These are phyloP conservation scores for Dromococcyx pavoninus DNA, from an alignment of 2,797 vertebrate genomes.

Conservation along the genomic window DNA sequence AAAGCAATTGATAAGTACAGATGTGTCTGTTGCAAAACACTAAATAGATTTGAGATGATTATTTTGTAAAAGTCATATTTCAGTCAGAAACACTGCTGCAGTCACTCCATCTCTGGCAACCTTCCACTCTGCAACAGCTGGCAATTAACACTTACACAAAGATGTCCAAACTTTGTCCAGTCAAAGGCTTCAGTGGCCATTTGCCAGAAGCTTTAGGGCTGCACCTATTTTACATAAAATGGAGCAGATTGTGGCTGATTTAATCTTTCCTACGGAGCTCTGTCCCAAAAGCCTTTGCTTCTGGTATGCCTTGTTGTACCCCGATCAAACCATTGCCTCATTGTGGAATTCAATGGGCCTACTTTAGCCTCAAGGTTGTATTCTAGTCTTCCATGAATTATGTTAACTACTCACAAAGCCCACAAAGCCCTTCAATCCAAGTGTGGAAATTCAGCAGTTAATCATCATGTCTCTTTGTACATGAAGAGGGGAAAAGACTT, in stretches of 20 bases:
- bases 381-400: constrained; percentile 37
- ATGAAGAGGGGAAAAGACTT: not conserved
- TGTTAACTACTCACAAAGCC: constrained; percentile 18
- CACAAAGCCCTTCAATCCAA: constrained; percentile 7
- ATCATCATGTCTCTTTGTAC: constrained; percentile 39
- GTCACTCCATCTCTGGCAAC: constrained; percentile 26
- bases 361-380: constrained; percentile 38
- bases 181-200: not conserved
- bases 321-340: not conserved
- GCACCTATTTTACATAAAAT: constrained; percentile 58
- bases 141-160: constrained; percentile 63
- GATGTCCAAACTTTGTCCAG: constrained; percentile 48
- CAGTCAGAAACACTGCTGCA: not conserved
- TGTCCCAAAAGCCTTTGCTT: constrained; percentile 39
- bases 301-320: not conserved
- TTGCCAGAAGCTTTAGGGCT: constrained; percentile 33
- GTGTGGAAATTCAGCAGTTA: constrained; percentile 38
- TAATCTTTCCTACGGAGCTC: constrained; percentile 20
- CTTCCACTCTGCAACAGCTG: constrained; percentile 58
- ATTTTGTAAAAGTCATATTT: constrained; percentile 27
- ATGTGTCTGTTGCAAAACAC: not conserved
- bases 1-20: not conserved
- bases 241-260: constrained; percentile 48
- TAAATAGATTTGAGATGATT: constrained; percentile 19
- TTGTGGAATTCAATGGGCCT: constrained; percentile 42